Evolutionary conservation across 2,113 vertebrate genomes (phyloP).

Genomic region (Rattus rattus): DNA sequence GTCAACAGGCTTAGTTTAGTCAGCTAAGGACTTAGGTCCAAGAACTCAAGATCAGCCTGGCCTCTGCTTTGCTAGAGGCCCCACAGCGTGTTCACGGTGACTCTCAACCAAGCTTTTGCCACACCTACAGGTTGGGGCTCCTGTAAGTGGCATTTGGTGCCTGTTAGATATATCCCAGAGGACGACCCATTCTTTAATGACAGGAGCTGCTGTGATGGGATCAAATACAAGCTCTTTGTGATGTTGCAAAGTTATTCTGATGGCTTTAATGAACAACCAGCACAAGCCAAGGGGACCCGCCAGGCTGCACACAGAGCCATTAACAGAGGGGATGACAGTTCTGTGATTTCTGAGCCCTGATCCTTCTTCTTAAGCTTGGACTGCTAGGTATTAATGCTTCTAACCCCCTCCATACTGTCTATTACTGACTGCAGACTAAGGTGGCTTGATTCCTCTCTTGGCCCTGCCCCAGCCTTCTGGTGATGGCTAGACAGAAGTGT

Average conservation of each 20-base stretch:
- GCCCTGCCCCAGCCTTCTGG: background rate
- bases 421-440: background rate
- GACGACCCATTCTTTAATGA: background rate
- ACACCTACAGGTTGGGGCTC: background rate
- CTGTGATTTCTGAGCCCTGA: background rate
- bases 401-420: background rate
- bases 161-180: background rate
- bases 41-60: background rate
- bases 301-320: background rate
- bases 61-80: background rate
- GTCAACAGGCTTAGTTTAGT: background rate
- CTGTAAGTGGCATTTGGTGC: background rate
- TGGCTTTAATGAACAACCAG: background rate
- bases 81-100: rapidly evolving
- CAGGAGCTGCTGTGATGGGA: background rate
- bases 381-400: background rate
- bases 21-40: background rate
- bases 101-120: background rate
- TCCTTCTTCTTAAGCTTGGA: background rate
- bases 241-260: background rate
- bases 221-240: background rate
- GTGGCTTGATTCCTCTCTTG: no score
- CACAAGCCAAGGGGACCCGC: background rate
- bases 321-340: rapidly evolving
- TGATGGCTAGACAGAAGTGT: background rate